Evolutionary conservation across 2,888 invertebrate species (phyloP).

Genomic region (Chalcosyrphus nemorum): DNA sequence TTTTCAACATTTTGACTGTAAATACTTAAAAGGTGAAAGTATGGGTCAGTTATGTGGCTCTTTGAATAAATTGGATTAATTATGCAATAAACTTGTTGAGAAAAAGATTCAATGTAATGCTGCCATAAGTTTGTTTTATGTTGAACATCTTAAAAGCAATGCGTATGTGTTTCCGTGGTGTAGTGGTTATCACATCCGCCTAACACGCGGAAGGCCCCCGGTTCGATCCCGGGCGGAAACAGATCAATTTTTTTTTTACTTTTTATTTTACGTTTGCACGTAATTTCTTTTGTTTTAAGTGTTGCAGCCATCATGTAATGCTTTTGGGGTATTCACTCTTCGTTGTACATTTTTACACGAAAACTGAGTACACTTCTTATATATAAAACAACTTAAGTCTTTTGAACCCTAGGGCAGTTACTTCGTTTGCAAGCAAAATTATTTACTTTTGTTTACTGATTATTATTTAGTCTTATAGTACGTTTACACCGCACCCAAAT

Average conservation of each 20-base stretch:
- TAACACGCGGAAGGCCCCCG: conserved; percentile 78
- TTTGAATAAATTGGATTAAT: not conserved
- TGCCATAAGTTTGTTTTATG: not conserved
- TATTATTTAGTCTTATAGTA: too few relatives aligned
- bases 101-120: not conserved
- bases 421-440: too few relatives aligned
- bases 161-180: conserved; percentile 75
- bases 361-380: too few relatives aligned
- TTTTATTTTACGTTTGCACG: not conserved
- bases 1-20: not conserved
- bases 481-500: too few relatives aligned
- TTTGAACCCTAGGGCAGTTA: too few relatives aligned
- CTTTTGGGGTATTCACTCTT: too few relatives aligned
- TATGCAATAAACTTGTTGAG: not conserved
- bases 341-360: too few relatives aligned
- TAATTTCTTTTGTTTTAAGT: too few relatives aligned
- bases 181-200: conserved; percentile 78
- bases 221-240: conserved; percentile 78
- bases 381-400: too few relatives aligned
- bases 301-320: too few relatives aligned
- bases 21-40: not conserved
- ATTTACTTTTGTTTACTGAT: too few relatives aligned
- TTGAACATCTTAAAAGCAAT: not conserved
- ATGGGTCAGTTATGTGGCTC: not conserved
- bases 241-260: conserved; percentile 36